Conservation (phyloP, 2,888 invertebrate genomes). For the Meta bourneti region DNA sequence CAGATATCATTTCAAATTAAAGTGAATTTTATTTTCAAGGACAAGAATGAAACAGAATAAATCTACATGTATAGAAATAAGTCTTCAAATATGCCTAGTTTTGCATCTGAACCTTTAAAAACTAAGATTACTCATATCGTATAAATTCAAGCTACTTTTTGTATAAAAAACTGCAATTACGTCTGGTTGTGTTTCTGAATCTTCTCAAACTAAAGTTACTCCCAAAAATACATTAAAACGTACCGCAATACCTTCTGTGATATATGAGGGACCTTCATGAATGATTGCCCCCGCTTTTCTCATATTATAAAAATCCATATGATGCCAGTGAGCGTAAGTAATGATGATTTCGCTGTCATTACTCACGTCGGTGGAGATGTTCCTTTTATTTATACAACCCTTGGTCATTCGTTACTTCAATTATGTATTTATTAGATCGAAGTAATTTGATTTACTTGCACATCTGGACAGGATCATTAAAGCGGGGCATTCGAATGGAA, state of each 20-base stretch:
- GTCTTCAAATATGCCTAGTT: no score
- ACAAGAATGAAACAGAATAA: no score
- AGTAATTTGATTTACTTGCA: conserved; percentile 52
- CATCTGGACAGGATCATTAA: conserved; percentile 42
- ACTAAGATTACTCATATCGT: no score
- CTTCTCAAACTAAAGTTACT: no score
- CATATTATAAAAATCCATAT: background rate
- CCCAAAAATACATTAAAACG: no score
- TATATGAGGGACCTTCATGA: background rate
- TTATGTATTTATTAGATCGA: conserved; percentile 62
- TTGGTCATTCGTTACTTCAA: conserved; percentile 51
- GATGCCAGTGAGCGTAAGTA: conserved; percentile 13
- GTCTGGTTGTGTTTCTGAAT: no score
- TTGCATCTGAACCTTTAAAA: no score
- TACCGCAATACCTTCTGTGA: background rate
- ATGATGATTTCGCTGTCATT: conserved; percentile 21
- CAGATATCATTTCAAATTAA: no score
- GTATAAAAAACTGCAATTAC: no score
- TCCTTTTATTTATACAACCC: conserved; percentile 55
- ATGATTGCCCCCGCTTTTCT: background rate
- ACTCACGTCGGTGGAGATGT: conserved; percentile 50
- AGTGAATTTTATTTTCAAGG: no score
- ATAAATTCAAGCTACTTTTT: no score
- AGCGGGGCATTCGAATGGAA: background rate
- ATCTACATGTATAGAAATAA: no score